Conservation (phyloP, 1,140 invertebrate genomes). For the Drosophila lini region DNA sequence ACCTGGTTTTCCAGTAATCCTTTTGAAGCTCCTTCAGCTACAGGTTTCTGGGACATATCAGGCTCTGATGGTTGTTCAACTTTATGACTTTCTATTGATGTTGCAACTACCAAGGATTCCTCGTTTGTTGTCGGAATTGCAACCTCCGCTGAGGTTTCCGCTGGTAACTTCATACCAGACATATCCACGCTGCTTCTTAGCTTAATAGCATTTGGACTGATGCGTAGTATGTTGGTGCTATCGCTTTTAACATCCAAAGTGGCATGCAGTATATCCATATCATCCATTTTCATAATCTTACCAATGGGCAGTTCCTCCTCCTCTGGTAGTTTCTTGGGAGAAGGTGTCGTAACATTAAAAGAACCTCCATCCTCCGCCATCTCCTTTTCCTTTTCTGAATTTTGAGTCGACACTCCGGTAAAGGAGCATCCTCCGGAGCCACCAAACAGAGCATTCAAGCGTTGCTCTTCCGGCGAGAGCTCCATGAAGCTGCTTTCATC, state of each 20-base stretch:
- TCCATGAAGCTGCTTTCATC: slow-evolving; percentile 53
- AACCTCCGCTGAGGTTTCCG: too few species aligned
- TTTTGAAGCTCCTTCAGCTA: slow-evolving; percentile 3
- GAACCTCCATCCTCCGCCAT: neutral
- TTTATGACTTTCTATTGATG: neutral
- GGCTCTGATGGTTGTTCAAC: neutral
- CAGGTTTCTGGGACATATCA: neutral
- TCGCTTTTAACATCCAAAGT: slow-evolving; percentile 62
- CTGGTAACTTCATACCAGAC: neutral
- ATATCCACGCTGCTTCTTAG: slow-evolving; percentile 20
- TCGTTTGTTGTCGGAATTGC: neutral
- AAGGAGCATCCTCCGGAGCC: neutral
- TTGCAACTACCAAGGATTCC: neutral
- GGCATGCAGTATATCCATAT: slow-evolving; percentile 66
- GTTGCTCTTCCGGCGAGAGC: slow-evolving; percentile 70
- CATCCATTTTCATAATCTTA: slow-evolving; percentile 62
- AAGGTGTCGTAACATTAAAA: neutral
- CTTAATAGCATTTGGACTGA: slow-evolving; percentile 64
- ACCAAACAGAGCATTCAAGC: slow-evolving; percentile 61
- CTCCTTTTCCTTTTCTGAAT: neutral
- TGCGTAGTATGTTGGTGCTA: slow-evolving; percentile 57
- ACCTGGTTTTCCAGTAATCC: neutral
- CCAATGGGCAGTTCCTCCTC: slow-evolving; percentile 59
- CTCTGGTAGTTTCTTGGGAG: neutral
- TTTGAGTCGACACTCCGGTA: neutral